Percentiles rank a stretch among this genome's conserved stretches.
These are phyloP conservation scores for Spondyliosoma cantharus DNA, from an alignment of 2,797 vertebrate genomes.

Conservation along the genomic window DNA sequence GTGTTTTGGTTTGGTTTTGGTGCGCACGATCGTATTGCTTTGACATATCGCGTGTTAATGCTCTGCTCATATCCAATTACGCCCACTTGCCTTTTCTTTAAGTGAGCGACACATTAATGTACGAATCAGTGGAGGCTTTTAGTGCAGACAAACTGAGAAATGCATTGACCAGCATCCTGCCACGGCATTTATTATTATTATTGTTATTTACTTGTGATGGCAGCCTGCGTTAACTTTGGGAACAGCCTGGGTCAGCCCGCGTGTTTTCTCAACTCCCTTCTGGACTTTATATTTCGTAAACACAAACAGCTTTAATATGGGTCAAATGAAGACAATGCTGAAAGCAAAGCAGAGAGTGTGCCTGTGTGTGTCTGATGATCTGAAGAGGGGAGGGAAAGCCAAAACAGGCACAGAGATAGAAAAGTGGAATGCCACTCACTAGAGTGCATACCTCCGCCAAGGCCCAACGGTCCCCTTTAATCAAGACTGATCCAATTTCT, in stretches of 20 bases:
- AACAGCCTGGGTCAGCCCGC: slow-evolving; percentile 9
- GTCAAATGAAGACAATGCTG: slow-evolving; percentile 33
- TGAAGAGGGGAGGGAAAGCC: not conserved
- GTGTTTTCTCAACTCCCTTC: slow-evolving; percentile 38
- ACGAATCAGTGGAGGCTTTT: slow-evolving; percentile 25
- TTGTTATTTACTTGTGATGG: slow-evolving; percentile 39
- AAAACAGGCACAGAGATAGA: not conserved
- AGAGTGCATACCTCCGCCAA: no score
- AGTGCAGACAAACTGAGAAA: slow-evolving; percentile 19
- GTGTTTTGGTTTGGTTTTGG: not conserved
- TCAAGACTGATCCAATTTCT: no score
- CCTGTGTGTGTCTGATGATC: slow-evolving; percentile 22
- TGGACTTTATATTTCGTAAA: slow-evolving; percentile 37
- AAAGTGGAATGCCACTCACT: not conserved
- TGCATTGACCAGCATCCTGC: slow-evolving; percentile 26
- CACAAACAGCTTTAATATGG: slow-evolving; percentile 42
- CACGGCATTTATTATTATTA: not conserved
- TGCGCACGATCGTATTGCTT: slow-evolving; percentile 12
- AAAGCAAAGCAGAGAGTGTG: slow-evolving; percentile 16
- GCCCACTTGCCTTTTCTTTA: slow-evolving; percentile 20
- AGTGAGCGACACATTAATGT: slow-evolving; percentile 29
- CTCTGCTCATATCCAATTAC: slow-evolving; percentile 31
- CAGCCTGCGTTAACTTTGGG: slow-evolving; percentile 56
- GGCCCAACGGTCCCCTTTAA: no score
- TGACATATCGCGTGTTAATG: slow-evolving; percentile 16